Conservation (phyloP, 2,888 invertebrate species). For the Onthophagus sagittarius region DNA sequence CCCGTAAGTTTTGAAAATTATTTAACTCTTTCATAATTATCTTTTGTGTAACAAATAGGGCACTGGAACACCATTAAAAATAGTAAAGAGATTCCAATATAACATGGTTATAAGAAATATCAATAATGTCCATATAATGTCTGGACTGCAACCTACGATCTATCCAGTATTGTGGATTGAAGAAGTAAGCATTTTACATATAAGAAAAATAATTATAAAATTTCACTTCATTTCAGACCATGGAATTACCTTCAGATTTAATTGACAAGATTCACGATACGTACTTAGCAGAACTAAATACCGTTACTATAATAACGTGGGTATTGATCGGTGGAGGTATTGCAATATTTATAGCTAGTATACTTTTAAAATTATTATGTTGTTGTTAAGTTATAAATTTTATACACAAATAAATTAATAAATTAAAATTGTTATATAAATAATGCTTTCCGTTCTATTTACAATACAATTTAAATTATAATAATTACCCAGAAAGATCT, state of each 20-base stretch:
- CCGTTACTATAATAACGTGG: slow-evolving; percentile 54
- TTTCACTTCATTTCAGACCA: slow-evolving; percentile 46
- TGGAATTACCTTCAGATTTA: slow-evolving; percentile 53
- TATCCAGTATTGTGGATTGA: slow-evolving; percentile 65
- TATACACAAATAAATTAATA: neutral
- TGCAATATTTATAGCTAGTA: slow-evolving; percentile 12
- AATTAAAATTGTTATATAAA: neutral
- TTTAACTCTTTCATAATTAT: slow-evolving; percentile 20
- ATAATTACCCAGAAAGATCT: too few species aligned
- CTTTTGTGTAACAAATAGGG: slow-evolving; percentile 44
- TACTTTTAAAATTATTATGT: neutral
- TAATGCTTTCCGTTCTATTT: too few species aligned
- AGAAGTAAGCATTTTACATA: slow-evolving; percentile 50
- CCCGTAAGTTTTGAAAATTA: neutral
- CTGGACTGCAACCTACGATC: slow-evolving; percentile 50
- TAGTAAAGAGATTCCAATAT: slow-evolving; percentile 61
- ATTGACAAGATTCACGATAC: slow-evolving; percentile 51
- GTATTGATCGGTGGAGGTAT: slow-evolving; percentile 49
- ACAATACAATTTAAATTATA: too few species aligned
- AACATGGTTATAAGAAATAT: slow-evolving; percentile 59
- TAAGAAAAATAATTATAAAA: neutral
- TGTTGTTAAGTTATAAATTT: neutral
- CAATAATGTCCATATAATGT: slow-evolving; percentile 49
- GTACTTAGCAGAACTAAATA: slow-evolving; percentile 50
- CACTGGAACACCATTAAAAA: slow-evolving; percentile 58